Evolutionary conservation across 2,113 vertebrate species (phyloP).

Genomic region (Clarias magur): DNA sequence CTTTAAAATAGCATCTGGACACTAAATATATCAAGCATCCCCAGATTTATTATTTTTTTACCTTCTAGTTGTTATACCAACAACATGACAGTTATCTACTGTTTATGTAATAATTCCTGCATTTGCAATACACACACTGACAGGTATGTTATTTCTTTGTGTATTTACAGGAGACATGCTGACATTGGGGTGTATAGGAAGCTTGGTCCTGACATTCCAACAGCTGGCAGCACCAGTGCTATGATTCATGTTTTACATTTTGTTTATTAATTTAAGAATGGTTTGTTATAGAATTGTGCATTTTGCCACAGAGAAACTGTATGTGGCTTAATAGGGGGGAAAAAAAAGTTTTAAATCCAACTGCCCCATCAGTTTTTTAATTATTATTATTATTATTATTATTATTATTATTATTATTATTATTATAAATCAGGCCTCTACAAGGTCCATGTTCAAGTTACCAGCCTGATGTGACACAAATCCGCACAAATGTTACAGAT

Average conservation of each 20-base stretch:
- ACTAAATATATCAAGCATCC: not conserved
- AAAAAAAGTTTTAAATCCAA: too few species aligned
- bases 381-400: too few species aligned
- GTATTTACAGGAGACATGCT: not conserved
- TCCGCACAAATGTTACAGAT: too few species aligned
- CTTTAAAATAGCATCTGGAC: not conserved
- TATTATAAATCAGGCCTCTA: not conserved
- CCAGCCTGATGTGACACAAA: too few species aligned
- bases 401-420: too few species aligned
- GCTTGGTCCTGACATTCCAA: not conserved
- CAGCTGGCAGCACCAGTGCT: not conserved
- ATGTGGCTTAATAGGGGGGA: not conserved
- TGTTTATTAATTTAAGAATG: not conserved
- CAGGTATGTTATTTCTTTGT: not conserved
- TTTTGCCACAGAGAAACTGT: not conserved
- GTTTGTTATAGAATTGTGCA: not conserved
- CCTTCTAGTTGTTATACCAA: not conserved
- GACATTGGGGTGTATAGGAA: not conserved
- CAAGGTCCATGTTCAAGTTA: not conserved
- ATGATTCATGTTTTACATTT: not conserved
- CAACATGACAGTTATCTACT: not conserved
- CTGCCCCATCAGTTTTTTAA: too few species aligned
- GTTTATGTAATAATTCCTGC: not conserved
- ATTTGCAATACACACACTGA: not conserved
- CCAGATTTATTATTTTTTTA: not conserved